Conservation (phyloP, 2,888 invertebrate genomes). For the Volucella bombylans region DNA sequence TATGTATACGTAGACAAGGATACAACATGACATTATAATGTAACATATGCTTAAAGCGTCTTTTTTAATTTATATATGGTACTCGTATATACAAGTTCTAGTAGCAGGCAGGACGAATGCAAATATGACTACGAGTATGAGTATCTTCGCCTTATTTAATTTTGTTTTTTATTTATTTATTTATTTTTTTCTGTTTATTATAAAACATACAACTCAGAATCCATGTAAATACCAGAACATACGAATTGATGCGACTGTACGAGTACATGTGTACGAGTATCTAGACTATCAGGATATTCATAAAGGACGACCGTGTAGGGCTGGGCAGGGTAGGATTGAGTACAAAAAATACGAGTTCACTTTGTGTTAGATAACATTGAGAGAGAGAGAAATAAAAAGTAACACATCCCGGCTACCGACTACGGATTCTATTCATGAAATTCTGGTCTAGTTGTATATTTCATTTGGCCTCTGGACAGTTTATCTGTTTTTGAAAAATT, state of each 20-base stretch:
- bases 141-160: slow-evolving; percentile 13
- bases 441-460: slow-evolving; percentile 41
- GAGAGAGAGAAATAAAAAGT: background rate
- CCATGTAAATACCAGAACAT: slow-evolving; percentile 14
- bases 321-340: background rate
- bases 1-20: background rate
- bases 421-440: slow-evolving; percentile 26
- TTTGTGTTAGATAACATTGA: slow-evolving; percentile 43
- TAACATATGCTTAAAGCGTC: background rate
- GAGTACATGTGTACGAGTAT: too few relatives aligned
- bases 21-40: background rate
- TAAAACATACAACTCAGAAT: background rate
- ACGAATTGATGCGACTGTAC: background rate
- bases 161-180: background rate
- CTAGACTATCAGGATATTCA: slow-evolving; percentile 30
- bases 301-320: slow-evolving; percentile 17
- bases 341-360: slow-evolving; percentile 5
- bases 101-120: too few relatives aligned
- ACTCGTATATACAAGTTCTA: too few relatives aligned
- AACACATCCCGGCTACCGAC: background rate
- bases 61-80: background rate
- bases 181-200: slow-evolving; percentile 4
- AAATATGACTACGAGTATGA: too few relatives aligned
- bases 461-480: slow-evolving; percentile 44
- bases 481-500: slow-evolving; percentile 35